Evolutionary conservation across 2,113 vertebrate species (phyloP), one percentile per base, ranked within the genome.

Genomic region (Apodemus speciosus): DNA sequence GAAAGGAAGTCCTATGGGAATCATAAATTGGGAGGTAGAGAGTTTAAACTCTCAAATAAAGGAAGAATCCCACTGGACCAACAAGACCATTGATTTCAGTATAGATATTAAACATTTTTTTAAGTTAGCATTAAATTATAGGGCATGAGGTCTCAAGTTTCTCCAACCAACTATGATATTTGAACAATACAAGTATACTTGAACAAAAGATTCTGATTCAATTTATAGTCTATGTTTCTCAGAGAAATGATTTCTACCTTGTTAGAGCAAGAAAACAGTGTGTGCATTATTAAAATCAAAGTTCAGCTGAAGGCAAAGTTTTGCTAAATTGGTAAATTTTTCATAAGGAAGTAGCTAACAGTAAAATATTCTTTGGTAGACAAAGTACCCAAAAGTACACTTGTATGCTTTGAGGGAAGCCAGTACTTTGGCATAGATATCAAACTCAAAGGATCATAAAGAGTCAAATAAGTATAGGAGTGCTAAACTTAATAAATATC

Each of bases 201-300:
- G 43, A 83, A 30, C 79, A 92, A 88, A 95, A 62, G n/a, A 84
- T 40, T 56, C 6, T 72, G 38, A 60, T 81, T 91, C 68, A 71
- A 79, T 60, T 93, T 79, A 84, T 49, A 89, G 64, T 92, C 75
- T 88, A 43, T 11, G 93, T 73, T 90, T 77, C 88, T 92, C 21
- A 43, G 91, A 58, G 40, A 79, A 95, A 95, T 8, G 56, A 51
- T 91, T 86, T 73, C 56, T 3, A 86, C 43, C 64, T 94, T 58
- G 16, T 91, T 96, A 86, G 3, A 35, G 30, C 62, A 58, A 71
- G 35, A 56, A 87, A 93, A 85, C 69, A 91, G 32, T 66, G 14
- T 40, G 90, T 56, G 9, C 83, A 25, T 69, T 94, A 96, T 84
- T 66, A 23, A 94, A 85, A 80, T 85, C 83, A 88, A 93, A 92